These are phyloP conservation scores for Medauroidea extradentata DNA, from an alignment of 1,140 invertebrate species.

Conservation along the genomic window DNA sequence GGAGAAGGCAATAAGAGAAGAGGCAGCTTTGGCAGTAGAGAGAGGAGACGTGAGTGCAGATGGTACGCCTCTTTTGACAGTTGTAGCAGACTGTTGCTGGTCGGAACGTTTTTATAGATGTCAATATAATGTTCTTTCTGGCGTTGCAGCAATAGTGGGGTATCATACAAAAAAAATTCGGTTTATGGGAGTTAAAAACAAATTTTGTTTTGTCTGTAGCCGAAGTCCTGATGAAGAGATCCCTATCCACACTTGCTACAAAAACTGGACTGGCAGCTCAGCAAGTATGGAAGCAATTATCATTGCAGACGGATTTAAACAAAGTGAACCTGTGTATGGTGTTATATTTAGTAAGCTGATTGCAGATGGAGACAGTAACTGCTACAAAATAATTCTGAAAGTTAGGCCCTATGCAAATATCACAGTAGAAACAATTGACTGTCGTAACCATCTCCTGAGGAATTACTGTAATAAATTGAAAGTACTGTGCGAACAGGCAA, in stretches of 20 bases:
- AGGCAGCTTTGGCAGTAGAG: conserved; percentile 4
- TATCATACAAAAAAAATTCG: conserved; percentile 36
- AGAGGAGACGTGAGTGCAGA: conserved; percentile 26
- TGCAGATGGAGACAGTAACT: conserved; percentile 36
- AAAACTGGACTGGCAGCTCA: conserved; percentile 26
- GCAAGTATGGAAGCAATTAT: conserved; percentile 32
- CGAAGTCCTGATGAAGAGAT: background rate
- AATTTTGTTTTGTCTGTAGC: conserved; percentile 38
- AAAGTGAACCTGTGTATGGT: conserved; percentile 25
- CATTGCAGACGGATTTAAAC: conserved; percentile 28
- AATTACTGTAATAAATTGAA: conserved; percentile 17
- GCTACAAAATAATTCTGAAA: conserved; percentile 24
- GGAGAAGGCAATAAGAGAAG: conserved; percentile 5
- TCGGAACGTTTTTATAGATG: conserved; percentile 32
- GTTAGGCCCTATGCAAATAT: conserved; percentile 19
- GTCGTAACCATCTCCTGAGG: conserved; percentile 18
- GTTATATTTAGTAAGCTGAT: conserved; percentile 32
- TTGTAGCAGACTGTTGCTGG: conserved; percentile 35
- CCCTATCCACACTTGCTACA: conserved; percentile 5
- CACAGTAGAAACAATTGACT: conserved; percentile 31
- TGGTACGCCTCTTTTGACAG: conserved; percentile 34
- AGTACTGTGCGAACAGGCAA: background rate
- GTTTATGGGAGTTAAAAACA: conserved; percentile 38
- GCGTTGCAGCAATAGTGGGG: conserved; percentile 36
- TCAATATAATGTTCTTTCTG: conserved; percentile 33